A percentile compares a stretch with the other conserved stretches of the same genome.
Conservation (phyloP, 2,113 vertebrate species). For the Porphyrio hochstetteri region DNA sequence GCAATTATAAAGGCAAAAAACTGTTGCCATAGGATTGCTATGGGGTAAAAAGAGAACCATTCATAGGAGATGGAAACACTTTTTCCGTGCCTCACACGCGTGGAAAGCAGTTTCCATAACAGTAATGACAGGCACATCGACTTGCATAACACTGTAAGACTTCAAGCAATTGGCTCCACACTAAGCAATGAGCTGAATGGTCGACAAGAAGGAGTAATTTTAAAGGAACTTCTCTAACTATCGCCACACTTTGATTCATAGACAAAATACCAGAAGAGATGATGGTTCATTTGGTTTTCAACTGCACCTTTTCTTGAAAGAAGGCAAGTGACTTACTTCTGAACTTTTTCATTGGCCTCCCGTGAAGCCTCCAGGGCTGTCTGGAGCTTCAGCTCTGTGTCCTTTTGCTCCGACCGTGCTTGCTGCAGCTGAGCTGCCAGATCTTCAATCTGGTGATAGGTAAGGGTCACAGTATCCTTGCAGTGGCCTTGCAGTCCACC, state of each 20-base stretch:
- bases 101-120: not conserved
- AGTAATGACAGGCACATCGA: not conserved
- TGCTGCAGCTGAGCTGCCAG: constrained; percentile 78
- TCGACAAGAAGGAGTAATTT: not conserved
- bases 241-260: not conserved
- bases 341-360: constrained; percentile 80
- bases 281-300: not conserved
- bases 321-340: constrained; percentile 79
- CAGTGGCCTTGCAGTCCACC: constrained; percentile 42
- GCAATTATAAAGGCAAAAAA: constrained; percentile 24
- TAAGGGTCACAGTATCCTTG: constrained; percentile 69
- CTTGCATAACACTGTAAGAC: not conserved
- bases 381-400: constrained; percentile 75
- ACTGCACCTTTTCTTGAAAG: not conserved
- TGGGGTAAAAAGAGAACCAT: not conserved
- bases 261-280: not conserved
- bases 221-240: not conserved
- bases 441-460: constrained; percentile 76
- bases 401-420: constrained; percentile 69
- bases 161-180: not conserved
- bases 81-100: not conserved
- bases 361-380: constrained; percentile 68
- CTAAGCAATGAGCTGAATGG: not conserved
- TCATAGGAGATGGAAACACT: not conserved
- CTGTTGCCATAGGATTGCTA: not conserved